These are phyloP conservation scores for Eretmocerus hayati DNA, from an alignment of 2,888 invertebrate genomes.

Conservation along the genomic window DNA sequence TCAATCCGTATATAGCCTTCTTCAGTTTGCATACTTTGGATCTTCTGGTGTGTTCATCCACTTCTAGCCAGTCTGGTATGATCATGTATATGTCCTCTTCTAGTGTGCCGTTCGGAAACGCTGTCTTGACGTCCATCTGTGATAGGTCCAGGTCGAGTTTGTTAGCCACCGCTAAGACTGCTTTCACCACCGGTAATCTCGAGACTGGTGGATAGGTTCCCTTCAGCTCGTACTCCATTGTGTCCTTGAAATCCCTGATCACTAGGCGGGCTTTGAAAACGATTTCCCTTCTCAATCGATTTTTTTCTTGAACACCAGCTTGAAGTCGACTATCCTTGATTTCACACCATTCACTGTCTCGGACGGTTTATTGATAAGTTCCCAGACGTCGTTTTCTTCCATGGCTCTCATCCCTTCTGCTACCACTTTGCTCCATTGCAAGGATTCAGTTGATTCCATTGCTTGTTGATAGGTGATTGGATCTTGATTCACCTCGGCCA, in stretches of 20 bases:
- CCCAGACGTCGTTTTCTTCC: slow-evolving; percentile 19
- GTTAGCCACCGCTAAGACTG: neutral
- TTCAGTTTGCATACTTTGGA: too few species aligned
- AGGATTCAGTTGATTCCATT: slow-evolving; percentile 8
- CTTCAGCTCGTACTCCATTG: neutral
- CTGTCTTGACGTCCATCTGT: neutral
- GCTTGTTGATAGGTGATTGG: slow-evolving; percentile 16
- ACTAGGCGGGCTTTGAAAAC: neutral
- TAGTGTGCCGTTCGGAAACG: neutral
- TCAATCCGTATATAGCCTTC: too few species aligned
- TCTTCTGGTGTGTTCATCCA: too few species aligned
- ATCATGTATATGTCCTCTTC: neutral
- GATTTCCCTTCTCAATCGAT: neutral
- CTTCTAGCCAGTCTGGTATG: too few species aligned
- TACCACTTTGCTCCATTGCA: slow-evolving; percentile 2
- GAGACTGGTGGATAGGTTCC: neutral
- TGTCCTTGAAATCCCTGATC: neutral
- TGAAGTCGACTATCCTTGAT: slow-evolving; percentile 20
- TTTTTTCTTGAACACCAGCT: neutral
- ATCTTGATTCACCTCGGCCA: slow-evolving; percentile 14
- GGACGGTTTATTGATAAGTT: slow-evolving; percentile 9
- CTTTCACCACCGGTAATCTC: neutral
- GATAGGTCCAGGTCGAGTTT: neutral
- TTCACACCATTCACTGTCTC: slow-evolving; percentile 4
- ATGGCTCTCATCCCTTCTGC: neutral